A percentile compares a stretch with the other conserved stretches of the same genome.
Conservation (phyloP, 1,140 invertebrate genomes). For the Trachymyrmex cornetzi region DNA sequence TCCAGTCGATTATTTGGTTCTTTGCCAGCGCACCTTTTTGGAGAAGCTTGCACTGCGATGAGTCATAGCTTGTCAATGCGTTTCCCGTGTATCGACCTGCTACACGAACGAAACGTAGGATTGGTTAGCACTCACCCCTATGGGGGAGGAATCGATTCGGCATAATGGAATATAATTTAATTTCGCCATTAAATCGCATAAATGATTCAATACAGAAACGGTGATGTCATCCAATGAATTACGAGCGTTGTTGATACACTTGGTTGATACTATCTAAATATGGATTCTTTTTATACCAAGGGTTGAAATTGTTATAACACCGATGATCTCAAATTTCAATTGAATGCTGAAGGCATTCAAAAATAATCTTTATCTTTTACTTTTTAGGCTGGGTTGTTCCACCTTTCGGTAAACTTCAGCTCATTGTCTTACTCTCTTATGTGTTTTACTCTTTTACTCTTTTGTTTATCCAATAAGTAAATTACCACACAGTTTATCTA, state of each 20-base stretch:
- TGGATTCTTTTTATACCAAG: constrained; percentile 9
- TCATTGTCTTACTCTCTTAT: no score
- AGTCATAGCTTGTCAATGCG: constrained; percentile 67
- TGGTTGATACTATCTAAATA: constrained; percentile 18
- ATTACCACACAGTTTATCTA: no score
- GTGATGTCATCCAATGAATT: constrained; percentile 28
- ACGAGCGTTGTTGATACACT: constrained; percentile 6
- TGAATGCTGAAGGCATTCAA: not conserved
- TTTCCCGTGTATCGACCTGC: constrained; percentile 75
- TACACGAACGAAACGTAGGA: constrained; percentile 52
- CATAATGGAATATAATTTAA: constrained; percentile 71
- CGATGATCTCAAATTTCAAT: not conserved
- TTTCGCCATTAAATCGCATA: constrained; percentile 43
- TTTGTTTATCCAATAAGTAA: no score
- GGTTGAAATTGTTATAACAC: not conserved
- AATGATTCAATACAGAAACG: not conserved
- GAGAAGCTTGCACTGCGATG: constrained; percentile 63
- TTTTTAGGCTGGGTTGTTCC: not conserved
- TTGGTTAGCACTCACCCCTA: constrained; percentile 44
- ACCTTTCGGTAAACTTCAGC: no score
- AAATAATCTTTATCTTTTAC: not conserved
- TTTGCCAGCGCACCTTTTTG: constrained; percentile 65
- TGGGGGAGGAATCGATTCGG: constrained; percentile 59
- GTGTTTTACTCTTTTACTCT: no score
- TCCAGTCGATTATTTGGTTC: not conserved